These are phyloP conservation scores for Harpalus rubripes DNA, from an alignment of 2,888 invertebrate species.

Conservation along the genomic window DNA sequence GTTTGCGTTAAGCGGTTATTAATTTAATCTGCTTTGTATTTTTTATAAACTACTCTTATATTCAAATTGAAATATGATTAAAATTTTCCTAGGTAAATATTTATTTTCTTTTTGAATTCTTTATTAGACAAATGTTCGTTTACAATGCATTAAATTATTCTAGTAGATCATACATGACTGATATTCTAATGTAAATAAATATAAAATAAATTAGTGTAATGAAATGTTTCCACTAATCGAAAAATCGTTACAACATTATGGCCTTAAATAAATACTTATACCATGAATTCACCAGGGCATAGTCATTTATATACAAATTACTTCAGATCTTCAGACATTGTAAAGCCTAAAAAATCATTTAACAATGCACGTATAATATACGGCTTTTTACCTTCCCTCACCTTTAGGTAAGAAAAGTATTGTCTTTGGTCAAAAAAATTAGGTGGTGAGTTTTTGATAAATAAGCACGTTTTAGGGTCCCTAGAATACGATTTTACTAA, in stretches of 20 bases:
- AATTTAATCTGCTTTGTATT: slow-evolving; percentile 53
- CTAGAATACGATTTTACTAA: no score
- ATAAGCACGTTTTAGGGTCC: no score
- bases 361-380: no score
- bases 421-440: no score
- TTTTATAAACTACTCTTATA: neutral
- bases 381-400: no score
- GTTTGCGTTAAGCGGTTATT: slow-evolving; percentile 9
- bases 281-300: no score
- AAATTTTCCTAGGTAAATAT: slow-evolving; percentile 12
- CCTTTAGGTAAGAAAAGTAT: no score
- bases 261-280: neutral
- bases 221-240: neutral
- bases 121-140: neutral
- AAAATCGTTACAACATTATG: slow-evolving; percentile 6
- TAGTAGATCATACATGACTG: slow-evolving; percentile 9
- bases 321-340: no score
- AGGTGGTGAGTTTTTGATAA: no score
- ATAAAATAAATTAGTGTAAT: slow-evolving; percentile 18
- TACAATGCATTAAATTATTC: slow-evolving; percentile 4
- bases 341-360: no score
- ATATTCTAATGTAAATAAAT: slow-evolving; percentile 12
- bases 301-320: no score
- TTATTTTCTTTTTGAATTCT: slow-evolving; percentile 18
- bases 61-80: slow-evolving; percentile 27